Evolutionary conservation across 2,113 vertebrate species (phyloP).

Genomic region (Oncorhynchus keta): DNA sequence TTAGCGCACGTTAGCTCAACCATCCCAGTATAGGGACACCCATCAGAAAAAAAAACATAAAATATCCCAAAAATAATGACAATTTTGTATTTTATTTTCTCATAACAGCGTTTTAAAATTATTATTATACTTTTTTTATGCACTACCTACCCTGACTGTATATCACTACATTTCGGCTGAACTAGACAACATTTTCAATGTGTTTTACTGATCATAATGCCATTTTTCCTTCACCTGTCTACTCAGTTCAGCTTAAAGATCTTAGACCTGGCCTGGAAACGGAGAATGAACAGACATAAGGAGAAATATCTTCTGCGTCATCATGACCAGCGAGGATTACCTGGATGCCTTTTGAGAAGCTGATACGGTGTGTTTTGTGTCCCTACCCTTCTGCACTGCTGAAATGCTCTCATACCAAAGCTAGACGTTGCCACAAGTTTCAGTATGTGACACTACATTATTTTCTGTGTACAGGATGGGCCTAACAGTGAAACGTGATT

Average conservation of each 20-base stretch:
- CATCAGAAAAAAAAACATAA: too few species aligned
- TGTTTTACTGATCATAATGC: not conserved
- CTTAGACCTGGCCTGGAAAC: conserved; percentile 86
- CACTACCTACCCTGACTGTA: too few species aligned
- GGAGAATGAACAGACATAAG: conserved; percentile 96
- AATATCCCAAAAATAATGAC: too few species aligned
- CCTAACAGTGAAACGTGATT: conserved; percentile 44
- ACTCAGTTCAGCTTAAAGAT: conserved; percentile 86
- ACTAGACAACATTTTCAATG: not conserved
- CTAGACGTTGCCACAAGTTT: not conserved
- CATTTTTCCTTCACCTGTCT: not conserved
- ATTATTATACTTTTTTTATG: too few species aligned
- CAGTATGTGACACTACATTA: not conserved
- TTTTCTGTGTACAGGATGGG: conserved; percentile 79
- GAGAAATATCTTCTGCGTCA: conserved; percentile 90
- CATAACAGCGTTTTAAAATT: too few species aligned
- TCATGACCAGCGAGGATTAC: conserved; percentile 95
- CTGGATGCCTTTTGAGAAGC: conserved; percentile 95
- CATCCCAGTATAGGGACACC: too few species aligned
- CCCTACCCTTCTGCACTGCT: not conserved
- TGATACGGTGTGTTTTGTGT: conserved; percentile 77
- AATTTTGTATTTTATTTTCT: too few species aligned
- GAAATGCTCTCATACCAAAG: not conserved
- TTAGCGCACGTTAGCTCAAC: too few species aligned
- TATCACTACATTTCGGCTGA: too few species aligned